Evolutionary conservation across 2,113 vertebrate genomes (phyloP), one percentile per base, ranked within the genome.

Genomic region (Nyctereutes procyonoides): DNA sequence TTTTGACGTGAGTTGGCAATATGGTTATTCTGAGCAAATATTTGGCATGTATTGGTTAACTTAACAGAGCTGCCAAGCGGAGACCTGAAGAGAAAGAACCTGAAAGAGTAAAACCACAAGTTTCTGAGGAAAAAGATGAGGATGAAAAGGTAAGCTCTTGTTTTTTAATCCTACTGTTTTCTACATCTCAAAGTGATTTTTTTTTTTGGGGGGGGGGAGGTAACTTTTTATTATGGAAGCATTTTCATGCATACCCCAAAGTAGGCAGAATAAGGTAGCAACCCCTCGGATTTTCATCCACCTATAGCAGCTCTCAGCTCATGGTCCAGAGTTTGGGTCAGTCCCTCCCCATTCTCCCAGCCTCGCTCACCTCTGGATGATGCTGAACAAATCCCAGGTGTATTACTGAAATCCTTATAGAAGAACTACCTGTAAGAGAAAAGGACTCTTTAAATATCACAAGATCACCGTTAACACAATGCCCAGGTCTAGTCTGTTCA

Each of bases 21-120:
- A 24, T 9, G n/a, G 28, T 30, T 63, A 4, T 85, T 87, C 58
- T 15, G 26, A 85, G 32, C 79, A 89, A 51, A 77, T 15, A 2
- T 14, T 35, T 38, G 20, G 3, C 51, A 2, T 63, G 2, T 82
- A 13, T 92, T 35, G 85, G 1, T 96, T 84, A 22, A 16, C 51
- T 15, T 15, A 9, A 67, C 24, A 98, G 98, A 73, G 55, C 89
- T 48, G 43, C 88, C 95, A 97, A 94, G 63, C 77, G 95, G 85
- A 97, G 96, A 76, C 65, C 98, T 1, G 92, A 97, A 26, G 97
- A 97, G 26, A 76, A 69, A 35, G 96, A 96, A 6, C 32, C 58
- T 1, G 98, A 94, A 26, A 38, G 20, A 17, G 35, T 14, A 13
- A 81, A 69, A 13, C 55, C 82, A 8, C 96, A 97, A 19, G 60